Evolutionary conservation across 2,113 vertebrate species (phyloP), one percentile per base, ranked within the genome.

Genomic region (Grammomys surdaster): DNA sequence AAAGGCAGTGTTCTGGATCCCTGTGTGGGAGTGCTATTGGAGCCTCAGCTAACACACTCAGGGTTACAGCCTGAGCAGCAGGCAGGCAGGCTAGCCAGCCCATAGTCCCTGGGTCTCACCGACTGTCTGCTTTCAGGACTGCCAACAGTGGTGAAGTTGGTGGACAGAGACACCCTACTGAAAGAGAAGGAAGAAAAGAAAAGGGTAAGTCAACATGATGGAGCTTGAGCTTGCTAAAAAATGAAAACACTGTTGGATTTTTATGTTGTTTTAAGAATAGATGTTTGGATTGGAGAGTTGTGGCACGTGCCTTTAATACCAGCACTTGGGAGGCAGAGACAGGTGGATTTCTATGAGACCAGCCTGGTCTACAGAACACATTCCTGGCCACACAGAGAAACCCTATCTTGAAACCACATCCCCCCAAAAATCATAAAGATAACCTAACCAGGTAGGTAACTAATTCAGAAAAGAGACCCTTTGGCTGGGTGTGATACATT

Each of bases 171-270:
- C 65, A 99, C 99, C 0, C 96, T 99, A 65, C 77, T 99, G 94
- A 99, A 98, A 97, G 99, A 99, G 97, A 98, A 95, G 94, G 99
- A 99, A 96, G 99, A 99, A 88, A 99, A 99, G 98, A 99, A 98
- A 97, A 99, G 98, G 99, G 99, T 95, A 46, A 0, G 26, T 5
- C 1, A 1, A 51, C 24, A 2, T 1, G 51, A 3, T 1, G 3
- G 16, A 3, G 1, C 36, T 48, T n/a, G 43, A 11, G 7, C 24
- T 56, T 48, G 4, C 58, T 28, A n/a, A 43, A 43, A 67, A 43
- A 60, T 0, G 12, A 33, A 4, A 65, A n/a, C 40, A 3, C 26
- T 60, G 0, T 1, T 24, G 22, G 36, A 0, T 51, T 51, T 46
- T 78, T 48, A 24, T 76, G 40, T 36, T 14, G 31, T 63, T 72